Evolutionary conservation across 2,797 vertebrate genomes (phyloP).

Genomic region (Loriculus beryllinus): DNA sequence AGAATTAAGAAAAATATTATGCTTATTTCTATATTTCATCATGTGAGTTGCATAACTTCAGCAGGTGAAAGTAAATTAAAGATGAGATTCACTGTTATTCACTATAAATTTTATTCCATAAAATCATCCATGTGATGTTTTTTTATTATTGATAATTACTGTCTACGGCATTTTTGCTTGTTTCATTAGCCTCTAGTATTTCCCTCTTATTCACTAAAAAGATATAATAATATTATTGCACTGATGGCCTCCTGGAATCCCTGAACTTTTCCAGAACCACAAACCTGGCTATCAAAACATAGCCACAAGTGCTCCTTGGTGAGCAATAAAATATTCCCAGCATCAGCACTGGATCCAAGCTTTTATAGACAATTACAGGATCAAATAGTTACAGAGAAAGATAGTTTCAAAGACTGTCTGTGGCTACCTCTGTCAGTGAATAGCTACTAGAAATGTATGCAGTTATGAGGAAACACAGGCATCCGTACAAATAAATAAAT

Average conservation of each 20-base stretch:
- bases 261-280: conserved; percentile 35
- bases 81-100: not conserved
- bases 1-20: not conserved
- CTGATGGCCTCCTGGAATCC: not conserved
- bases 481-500: not conserved
- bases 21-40: not conserved
- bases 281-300: conserved; percentile 46
- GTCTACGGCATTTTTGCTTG: not conserved
- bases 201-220: not conserved
- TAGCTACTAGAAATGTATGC: not conserved
- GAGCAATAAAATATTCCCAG: conserved; percentile 43
- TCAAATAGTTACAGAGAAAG: not conserved
- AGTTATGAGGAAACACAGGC: not conserved
- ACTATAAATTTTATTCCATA: not conserved
- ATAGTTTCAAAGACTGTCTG: not conserved
- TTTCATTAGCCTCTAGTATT: not conserved
- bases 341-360: conserved; percentile 7
- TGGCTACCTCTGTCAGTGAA: not conserved
- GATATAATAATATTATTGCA: not conserved
- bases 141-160: not conserved
- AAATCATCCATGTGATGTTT: not conserved
- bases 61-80: not conserved
- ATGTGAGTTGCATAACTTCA: not conserved
- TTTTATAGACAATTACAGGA: conserved; percentile 13
- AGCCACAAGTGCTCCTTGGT: conserved; percentile 53